Conservation (phyloP, 37 sponge, comb jelly and placozoan species). For the Theonella swinhoei region DNA sequence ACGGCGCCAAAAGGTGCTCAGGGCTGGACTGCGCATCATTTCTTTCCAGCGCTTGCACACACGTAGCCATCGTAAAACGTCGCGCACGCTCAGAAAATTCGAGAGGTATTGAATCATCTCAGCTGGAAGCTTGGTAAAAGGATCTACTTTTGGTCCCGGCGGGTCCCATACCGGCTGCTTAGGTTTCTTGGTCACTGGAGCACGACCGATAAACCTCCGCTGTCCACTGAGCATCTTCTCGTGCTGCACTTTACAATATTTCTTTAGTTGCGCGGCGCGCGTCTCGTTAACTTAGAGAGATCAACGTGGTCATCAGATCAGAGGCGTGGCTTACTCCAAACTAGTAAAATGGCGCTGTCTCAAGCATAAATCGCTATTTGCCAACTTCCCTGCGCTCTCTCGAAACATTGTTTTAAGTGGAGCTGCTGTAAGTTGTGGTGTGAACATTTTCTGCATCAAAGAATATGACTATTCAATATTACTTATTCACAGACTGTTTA, state of each 20-base stretch:
- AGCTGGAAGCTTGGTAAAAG: not conserved
- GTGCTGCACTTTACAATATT: too few relatives aligned
- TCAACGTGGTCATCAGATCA: not conserved
- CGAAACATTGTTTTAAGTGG: not conserved
- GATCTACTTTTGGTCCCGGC: not conserved
- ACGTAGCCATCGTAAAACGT: conserved; percentile 11
- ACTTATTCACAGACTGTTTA: not conserved
- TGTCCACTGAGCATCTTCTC: not conserved
- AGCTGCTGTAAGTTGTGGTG: not conserved
- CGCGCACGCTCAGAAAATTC: conserved; percentile 11
- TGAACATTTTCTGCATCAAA: not conserved
- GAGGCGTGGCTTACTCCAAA: not conserved
- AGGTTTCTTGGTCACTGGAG: too few relatives aligned
- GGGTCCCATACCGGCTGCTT: not conserved
- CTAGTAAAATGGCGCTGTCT: not conserved
- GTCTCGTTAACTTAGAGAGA: not conserved
- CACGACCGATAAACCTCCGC: not conserved
- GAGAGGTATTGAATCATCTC: conserved; percentile 35
- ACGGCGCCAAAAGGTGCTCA: conserved; percentile 45
- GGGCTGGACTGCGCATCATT: not conserved
- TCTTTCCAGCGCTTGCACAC: conserved; percentile 42
- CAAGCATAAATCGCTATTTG: not conserved
- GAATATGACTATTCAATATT: not conserved
- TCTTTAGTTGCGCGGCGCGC: too few relatives aligned
- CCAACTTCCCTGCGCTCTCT: too few relatives aligned